phyloP scores from a whole-genome alignment of 2,888 invertebrate genomes.

The Pediacus dermestoides region DNA sequence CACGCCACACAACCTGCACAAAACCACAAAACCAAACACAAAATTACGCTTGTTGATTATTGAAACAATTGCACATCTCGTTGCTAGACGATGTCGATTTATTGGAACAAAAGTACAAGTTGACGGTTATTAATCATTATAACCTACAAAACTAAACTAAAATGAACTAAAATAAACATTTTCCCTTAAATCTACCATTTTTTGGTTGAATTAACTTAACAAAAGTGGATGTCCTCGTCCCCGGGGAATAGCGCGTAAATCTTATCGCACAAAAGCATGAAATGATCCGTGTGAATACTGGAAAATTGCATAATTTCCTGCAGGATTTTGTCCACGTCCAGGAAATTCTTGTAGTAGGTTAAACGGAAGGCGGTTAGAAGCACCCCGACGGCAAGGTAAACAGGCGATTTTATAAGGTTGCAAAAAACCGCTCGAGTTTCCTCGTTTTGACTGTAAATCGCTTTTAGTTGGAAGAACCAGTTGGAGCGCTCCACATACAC shows the following conservation, averaged over 20 bases:
- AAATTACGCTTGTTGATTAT: no score
- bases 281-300: conserved; percentile 37
- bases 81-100: no score
- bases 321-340: conserved; percentile 29
- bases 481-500: conserved; percentile 32
- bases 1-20: no score
- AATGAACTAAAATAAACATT: no score
- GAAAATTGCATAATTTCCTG: conserved; percentile 32
- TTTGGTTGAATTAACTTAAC: no score
- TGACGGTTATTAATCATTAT: no score
- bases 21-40: no score
- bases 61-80: no score
- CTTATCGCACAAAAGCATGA: conserved; percentile 31
- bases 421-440: conserved; percentile 33
- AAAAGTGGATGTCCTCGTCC: conserved; percentile 4
- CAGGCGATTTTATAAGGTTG: conserved; percentile 33
- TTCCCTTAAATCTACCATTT: no score
- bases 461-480: conserved; percentile 36
- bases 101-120: no score
- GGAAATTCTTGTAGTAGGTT: conserved; percentile 33
- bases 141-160: no score
- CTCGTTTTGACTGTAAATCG: conserved; percentile 31
- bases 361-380: conserved; percentile 33
- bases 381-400: conserved; percentile 40
- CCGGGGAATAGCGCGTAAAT: conserved; percentile 18